Percentiles rank a stretch among this genome's conserved stretches.
Conservation (phyloP, 2,113 vertebrate genomes). For the Platysteira castanea region DNA sequence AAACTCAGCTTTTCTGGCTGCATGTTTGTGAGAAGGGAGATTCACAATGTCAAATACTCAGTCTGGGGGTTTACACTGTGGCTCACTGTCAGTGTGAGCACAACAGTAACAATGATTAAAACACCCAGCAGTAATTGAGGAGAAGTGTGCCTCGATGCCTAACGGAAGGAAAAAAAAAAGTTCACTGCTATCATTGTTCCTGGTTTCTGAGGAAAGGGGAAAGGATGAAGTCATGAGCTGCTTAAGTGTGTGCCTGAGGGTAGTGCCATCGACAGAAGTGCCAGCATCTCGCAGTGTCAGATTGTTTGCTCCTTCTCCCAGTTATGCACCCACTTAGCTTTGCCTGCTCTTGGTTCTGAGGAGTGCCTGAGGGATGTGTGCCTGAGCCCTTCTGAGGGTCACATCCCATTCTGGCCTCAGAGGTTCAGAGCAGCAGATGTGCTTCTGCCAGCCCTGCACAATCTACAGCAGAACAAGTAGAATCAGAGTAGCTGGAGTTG, state of each 20-base stretch:
- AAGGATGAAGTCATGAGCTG: not conserved
- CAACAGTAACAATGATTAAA: not conserved
- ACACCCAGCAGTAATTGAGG: not conserved
- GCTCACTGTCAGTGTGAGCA: not conserved
- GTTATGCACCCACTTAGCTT: not conserved
- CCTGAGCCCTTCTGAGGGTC: not conserved
- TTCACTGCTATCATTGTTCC: not conserved
- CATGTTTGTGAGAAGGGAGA: not conserved
- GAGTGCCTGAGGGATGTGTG: not conserved
- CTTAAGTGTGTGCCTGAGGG: not conserved
- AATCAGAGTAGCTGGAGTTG: not conserved
- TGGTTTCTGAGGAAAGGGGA: not conserved
- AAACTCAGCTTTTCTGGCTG: not conserved
- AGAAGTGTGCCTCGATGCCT: accelerated
- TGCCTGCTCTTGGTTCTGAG: not conserved
- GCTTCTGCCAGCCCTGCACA: not conserved
- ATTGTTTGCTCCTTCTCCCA: not conserved
- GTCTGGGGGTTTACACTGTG: too few relatives aligned
- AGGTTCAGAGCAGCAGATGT: not conserved
- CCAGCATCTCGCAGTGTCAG: accelerated
- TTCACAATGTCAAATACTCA: not conserved
- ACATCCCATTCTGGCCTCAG: not conserved
- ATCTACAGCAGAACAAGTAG: not conserved
- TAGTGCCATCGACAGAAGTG: not conserved
- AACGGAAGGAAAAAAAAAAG: not conserved